Percentiles rank a stretch among this genome's conserved stretches.
phyloP scores from a whole-genome alignment of 2,113 vertebrate genomes.

The Cebidichthys violaceus region DNA sequence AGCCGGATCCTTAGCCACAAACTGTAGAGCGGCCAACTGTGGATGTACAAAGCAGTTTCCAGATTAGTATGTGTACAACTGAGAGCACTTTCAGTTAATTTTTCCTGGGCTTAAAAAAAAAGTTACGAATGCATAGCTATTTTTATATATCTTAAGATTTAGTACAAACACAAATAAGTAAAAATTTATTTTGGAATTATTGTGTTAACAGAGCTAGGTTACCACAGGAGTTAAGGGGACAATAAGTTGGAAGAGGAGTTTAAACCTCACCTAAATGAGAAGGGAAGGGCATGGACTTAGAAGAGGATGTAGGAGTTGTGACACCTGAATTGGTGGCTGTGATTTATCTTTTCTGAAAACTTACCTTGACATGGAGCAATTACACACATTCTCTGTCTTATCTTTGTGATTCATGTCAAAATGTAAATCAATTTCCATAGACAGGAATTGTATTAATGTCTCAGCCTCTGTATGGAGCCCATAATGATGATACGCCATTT shows the following conservation, averaged over 20 bases:
- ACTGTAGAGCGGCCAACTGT: background rate
- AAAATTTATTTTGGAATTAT: background rate
- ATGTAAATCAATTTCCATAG: background rate
- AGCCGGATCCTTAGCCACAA: background rate
- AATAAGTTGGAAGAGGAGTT: background rate
- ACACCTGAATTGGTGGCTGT: background rate
- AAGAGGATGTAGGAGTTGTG: background rate
- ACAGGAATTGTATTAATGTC: background rate
- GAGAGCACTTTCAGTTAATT: background rate
- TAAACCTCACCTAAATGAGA: background rate
- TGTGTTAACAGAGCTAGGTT: background rate
- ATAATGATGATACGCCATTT: conserved; percentile 39
- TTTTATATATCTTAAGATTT: background rate
- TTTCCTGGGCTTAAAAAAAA: background rate
- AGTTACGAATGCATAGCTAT: background rate
- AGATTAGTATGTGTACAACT: background rate
- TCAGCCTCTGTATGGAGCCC: background rate
- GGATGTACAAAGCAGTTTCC: background rate
- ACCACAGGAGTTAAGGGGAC: background rate
- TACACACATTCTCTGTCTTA: background rate
- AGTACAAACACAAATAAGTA: background rate
- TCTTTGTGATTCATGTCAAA: background rate
- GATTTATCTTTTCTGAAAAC: background rate
- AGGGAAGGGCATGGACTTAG: background rate
- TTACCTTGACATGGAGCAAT: background rate